Evolutionary conservation across 2,113 vertebrate species (phyloP), one percentile per base, ranked within the genome.

Genomic region (Chloropsis hardwickii): DNA sequence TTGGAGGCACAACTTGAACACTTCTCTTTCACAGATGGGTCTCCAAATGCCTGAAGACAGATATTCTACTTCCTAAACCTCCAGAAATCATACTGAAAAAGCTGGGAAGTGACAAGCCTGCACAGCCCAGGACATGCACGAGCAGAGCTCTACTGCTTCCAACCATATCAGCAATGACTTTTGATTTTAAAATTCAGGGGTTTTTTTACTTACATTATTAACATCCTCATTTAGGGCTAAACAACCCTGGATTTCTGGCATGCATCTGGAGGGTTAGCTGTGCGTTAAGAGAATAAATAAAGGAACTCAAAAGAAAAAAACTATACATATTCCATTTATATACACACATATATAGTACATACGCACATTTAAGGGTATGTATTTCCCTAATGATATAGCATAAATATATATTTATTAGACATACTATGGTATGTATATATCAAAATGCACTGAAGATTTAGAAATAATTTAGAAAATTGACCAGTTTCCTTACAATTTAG

Each of bases 391-490:
- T 19, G 25, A 29, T 67, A 50, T 5, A 78, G 54, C 62, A 90
- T 24, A 73, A 88, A 74, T 85, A 77, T 31, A 2, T 69, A 53
- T 88, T 88, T 92, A 65, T 91, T 71, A 92, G 81, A 61, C 21
- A 50, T 23, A 40, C 37, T 53, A 18, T 24, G 20, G 18, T 74
- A 70, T 12, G 29, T 51, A 44, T 81, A 44, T 42, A 73, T 79
- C 61, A 89, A 19, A 88, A 92, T 17, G 31, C 56, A 86, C 33
- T 37, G 24, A 81, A 70, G 42, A 79, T 50, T 90, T 20, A 10
- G 47, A 93, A 94, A 88, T 77, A 42, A 94, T 90, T 73, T 62
- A 66, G 51, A 80, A 90, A 96, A 90, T 37, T 90, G 87, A 60
- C 69, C 50, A 5, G 9, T 91, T 94, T 92, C 82, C 76, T 78